Percentiles rank a stretch among this genome's conserved stretches.
These are phyloP conservation scores for Arvicanthis niloticus DNA, from an alignment of 2,113 vertebrate species.

Conservation along the genomic window DNA sequence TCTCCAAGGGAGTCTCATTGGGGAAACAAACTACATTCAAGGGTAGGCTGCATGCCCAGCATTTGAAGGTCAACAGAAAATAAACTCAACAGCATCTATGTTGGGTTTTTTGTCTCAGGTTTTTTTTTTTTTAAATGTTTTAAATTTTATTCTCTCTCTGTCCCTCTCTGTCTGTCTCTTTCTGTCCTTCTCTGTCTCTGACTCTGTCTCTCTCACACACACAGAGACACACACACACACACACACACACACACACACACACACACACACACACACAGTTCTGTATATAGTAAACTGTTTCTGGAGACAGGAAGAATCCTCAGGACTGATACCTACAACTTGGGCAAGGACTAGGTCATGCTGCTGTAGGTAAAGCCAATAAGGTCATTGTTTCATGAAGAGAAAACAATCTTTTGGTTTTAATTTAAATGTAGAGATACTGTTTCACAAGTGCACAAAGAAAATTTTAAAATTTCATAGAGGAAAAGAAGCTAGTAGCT, in stretches of 20 bases:
- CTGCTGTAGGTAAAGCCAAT: not conserved
- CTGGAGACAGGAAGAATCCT: not conserved
- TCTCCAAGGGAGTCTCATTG: not conserved
- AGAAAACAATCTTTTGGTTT: not conserved
- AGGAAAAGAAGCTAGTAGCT: constrained; percentile 26
- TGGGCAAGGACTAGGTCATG: rapidly evolving
- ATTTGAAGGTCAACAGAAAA: not conserved
- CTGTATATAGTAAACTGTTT: not conserved
- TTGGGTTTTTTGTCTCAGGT: not conserved
- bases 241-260: too few species aligned
- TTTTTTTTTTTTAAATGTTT: not conserved
- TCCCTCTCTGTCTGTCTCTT: too few species aligned
- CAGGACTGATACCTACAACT: not conserved
- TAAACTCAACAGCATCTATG: not conserved
- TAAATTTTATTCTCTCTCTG: not conserved
- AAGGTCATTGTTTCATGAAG: not conserved
- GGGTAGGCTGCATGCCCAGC: not conserved
- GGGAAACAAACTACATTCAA: not conserved
- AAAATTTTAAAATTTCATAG: not conserved
- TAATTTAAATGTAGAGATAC: not conserved
- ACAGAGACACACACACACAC: too few species aligned
- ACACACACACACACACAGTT: too few species aligned
- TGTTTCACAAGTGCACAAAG: constrained; percentile 25
- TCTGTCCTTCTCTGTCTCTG: too few species aligned
- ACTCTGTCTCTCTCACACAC: too few species aligned